Conservation (phyloP, 2,888 invertebrate genomes). For the Ellobium chinense region DNA sequence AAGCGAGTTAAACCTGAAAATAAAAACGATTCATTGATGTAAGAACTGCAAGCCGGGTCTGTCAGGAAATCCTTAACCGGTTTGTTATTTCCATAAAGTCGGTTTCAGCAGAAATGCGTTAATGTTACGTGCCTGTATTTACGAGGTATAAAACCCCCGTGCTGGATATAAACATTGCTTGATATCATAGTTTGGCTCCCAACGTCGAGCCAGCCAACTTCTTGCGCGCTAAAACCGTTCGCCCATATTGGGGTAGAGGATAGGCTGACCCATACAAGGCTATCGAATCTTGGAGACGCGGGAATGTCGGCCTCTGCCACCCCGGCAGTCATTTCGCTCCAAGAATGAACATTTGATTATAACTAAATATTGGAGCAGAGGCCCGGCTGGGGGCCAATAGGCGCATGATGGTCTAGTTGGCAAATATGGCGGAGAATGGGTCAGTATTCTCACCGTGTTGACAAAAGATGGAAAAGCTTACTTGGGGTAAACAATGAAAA, state of each 20-base stretch:
- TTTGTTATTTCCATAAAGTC: no score
- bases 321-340: not conserved
- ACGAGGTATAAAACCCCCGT: no score
- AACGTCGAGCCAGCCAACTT: not conserved
- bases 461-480: conserved; percentile 22
- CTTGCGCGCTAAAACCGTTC: not conserved
- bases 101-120: no score
- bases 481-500: not conserved
- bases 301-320: conserved; percentile 4
- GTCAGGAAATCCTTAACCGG: no score
- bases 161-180: not conserved
- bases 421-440: not conserved
- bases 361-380: conserved; percentile 13
- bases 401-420: not conserved
- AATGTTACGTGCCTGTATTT: no score
- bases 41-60: no score
- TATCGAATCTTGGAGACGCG: conserved; percentile 4
- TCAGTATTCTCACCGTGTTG: not conserved
- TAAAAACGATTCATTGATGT: no score
- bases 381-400: not conserved
- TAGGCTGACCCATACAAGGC: not conserved
- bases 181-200: not conserved
- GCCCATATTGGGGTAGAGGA: not conserved
- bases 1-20: no score
- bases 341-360: conserved; percentile 18